Evolutionary conservation across 2,888 invertebrate species (phyloP).

Genomic region (Fragum fragum): DNA sequence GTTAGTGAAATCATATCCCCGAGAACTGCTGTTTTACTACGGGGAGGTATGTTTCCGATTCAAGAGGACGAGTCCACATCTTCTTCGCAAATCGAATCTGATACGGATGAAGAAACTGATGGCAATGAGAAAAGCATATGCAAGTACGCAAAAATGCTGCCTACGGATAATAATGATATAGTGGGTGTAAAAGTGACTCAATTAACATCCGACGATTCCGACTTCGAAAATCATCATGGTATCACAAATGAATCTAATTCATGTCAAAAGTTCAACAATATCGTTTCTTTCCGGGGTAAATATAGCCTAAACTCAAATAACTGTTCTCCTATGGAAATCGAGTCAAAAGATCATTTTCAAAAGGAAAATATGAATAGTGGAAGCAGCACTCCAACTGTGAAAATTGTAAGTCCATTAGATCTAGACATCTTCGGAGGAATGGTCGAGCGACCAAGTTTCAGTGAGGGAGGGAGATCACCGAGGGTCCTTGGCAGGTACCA

Average conservation of each 20-base stretch:
- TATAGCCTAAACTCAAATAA: not conserved
- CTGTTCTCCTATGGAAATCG: not conserved
- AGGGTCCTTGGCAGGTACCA: constrained; percentile 61
- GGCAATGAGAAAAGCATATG: too few species aligned
- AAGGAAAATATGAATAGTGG: not conserved
- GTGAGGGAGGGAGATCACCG: constrained; percentile 43
- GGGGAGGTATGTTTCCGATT: constrained; percentile 59
- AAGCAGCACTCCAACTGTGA: not conserved
- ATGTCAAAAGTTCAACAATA: not conserved
- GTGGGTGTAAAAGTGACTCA: constrained; percentile 52
- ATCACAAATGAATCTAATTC: not conserved
- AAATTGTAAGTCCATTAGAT: constrained; percentile 46
- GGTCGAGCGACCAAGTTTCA: not conserved
- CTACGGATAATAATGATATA: not conserved
- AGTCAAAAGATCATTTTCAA: not conserved
- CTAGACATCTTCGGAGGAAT: constrained; percentile 39
- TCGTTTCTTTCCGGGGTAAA: constrained; percentile 24
- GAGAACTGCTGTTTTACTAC: constrained; percentile 44
- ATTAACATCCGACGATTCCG: constrained; percentile 61
- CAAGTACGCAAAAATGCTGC: not conserved
- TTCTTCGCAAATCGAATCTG: constrained; percentile 16
- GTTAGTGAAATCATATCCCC: constrained; percentile 52
- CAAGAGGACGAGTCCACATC: constrained; percentile 31
- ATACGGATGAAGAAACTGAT: constrained; percentile 18
- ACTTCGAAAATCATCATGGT: constrained; percentile 4